A percentile compares a stretch with the other conserved stretches of the same genome.
Evolutionary conservation across 2,113 vertebrate genomes (phyloP).

Genomic region (Ardeotis arabs): DNA sequence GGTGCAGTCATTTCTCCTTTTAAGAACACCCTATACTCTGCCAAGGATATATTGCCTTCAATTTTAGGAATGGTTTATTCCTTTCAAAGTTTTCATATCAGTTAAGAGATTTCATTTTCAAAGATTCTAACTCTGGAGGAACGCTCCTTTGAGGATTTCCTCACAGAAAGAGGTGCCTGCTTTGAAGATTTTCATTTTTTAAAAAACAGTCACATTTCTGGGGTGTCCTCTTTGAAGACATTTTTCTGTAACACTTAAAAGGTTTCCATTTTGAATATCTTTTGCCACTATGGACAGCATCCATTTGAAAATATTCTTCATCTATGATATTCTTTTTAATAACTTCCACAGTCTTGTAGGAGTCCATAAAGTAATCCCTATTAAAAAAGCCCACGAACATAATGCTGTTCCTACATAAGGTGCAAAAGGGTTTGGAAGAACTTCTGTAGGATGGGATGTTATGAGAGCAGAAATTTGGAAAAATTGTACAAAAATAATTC

Average conservation of each 20-base stretch:
- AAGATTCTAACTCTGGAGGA: slow-evolving; percentile 64
- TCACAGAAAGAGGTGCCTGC: slow-evolving; percentile 54
- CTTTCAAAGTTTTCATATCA: slow-evolving; percentile 65
- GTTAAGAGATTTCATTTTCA: slow-evolving; percentile 73
- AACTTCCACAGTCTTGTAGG: background rate
- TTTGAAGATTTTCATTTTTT: slow-evolving; percentile 71
- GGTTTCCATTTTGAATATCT: slow-evolving; percentile 51
- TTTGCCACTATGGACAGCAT: background rate
- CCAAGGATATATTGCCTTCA: slow-evolving; percentile 16
- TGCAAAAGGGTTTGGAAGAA: background rate
- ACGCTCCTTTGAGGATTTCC: slow-evolving; percentile 71
- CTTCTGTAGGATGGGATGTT: background rate
- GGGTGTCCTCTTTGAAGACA: slow-evolving; percentile 73
- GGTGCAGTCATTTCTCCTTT: slow-evolving; percentile 15
- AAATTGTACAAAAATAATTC: background rate
- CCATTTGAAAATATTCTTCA: slow-evolving; percentile 32
- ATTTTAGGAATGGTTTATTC: slow-evolving; percentile 47
- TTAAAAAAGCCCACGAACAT: background rate
- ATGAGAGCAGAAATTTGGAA: background rate
- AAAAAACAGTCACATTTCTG: slow-evolving; percentile 58
- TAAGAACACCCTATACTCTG: background rate
- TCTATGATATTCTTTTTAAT: slow-evolving; percentile 25
- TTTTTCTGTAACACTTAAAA: slow-evolving; percentile 66
- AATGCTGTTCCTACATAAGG: background rate
- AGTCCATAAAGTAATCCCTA: background rate